Evolutionary conservation across 2,113 vertebrate genomes (phyloP).

Genomic region (Tiliqua scincoides): DNA sequence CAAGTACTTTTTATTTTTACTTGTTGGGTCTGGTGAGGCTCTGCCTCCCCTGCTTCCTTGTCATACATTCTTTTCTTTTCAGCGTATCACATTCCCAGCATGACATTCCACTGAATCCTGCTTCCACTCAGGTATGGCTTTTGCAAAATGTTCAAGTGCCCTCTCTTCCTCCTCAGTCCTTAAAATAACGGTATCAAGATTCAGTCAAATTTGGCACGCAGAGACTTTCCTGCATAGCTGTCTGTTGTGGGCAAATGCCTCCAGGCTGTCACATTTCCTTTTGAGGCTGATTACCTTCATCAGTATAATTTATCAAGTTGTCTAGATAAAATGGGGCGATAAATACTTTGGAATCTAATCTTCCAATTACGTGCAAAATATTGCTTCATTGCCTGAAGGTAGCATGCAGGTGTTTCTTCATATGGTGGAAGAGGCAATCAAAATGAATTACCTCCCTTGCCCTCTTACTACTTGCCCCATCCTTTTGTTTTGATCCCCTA

Average conservation of each 20-base stretch:
- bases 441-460: not conserved
- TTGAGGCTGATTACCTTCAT: constrained; percentile 64
- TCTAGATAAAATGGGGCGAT: constrained; percentile 59
- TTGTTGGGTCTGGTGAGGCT: too few species aligned
- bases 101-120: not conserved
- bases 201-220: not conserved
- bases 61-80: not conserved
- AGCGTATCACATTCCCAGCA: not conserved
- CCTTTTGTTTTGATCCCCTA: not conserved
- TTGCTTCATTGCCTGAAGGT: not conserved
- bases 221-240: constrained; percentile 10
- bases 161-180: not conserved
- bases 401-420: not conserved
- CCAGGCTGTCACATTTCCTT: constrained; percentile 37
- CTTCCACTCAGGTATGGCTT: not conserved
- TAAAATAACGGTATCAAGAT: not conserved
- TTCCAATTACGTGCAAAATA: not conserved
- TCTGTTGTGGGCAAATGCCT: not conserved
- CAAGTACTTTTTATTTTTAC: too few species aligned
- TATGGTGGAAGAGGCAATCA: not conserved
- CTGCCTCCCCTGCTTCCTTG: too few species aligned
- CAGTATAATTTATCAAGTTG: constrained; percentile 63
- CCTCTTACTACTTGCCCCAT: not conserved
- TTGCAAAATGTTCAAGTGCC: not conserved
- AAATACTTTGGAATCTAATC: constrained; percentile 17